phyloP scores from a whole-genome alignment of 1,140 invertebrate species.

The Macrocentrus cingulum region DNA sequence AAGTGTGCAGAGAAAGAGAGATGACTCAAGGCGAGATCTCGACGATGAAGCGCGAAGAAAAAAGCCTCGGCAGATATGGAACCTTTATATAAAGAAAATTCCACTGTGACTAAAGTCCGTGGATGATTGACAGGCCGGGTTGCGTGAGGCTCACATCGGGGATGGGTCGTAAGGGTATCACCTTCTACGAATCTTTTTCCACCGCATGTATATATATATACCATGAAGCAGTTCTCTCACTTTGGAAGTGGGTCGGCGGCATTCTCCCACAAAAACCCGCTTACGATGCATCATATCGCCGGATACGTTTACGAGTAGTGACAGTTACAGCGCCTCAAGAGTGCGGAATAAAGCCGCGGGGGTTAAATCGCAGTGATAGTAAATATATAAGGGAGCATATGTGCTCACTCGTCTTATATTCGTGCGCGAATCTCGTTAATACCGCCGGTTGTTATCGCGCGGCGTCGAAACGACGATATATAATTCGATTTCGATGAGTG shows the following conservation, averaged over 20 bases:
- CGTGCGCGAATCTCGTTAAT: neutral
- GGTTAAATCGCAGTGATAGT: too few relatives aligned
- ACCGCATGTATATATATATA: conserved; percentile 9
- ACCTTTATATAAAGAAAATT: conserved; percentile 40
- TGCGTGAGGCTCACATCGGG: conserved; percentile 30
- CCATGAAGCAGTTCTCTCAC: conserved; percentile 20
- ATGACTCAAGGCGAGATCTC: neutral
- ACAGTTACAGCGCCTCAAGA: too few relatives aligned
- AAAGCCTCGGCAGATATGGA: conserved; percentile 21
- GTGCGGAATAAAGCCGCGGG: too few relatives aligned
- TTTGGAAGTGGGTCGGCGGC: conserved; percentile 17
- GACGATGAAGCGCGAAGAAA: conserved; percentile 4
- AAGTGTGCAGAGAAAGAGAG: too few relatives aligned
- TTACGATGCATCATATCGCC: too few relatives aligned
- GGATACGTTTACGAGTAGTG: too few relatives aligned
- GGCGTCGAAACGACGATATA: conserved; percentile 19
- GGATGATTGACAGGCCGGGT: conserved; percentile 43
- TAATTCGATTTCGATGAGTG: conserved; percentile 29
- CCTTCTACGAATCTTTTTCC: conserved; percentile 37
- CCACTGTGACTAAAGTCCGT: conserved; percentile 48
- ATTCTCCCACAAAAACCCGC: too few relatives aligned
- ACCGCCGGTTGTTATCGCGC: neutral
- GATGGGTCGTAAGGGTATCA: conserved; percentile 42
- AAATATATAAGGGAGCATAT: too few relatives aligned
- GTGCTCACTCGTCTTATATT: neutral